Evolutionary conservation across 2,797 vertebrate species (phyloP), one percentile per base, ranked within the genome.

Genomic region (Thaleichthys pacificus): DNA sequence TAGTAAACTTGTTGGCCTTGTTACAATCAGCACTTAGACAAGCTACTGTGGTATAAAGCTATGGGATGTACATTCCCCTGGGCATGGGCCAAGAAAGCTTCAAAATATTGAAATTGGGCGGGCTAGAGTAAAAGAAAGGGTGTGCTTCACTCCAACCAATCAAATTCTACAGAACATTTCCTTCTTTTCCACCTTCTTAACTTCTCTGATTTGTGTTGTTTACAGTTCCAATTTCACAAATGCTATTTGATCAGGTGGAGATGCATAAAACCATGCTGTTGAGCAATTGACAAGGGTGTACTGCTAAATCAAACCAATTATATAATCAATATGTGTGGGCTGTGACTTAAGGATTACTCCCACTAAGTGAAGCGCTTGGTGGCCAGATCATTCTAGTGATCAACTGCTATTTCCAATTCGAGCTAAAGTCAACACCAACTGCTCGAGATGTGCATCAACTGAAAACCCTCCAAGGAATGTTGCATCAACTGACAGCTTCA

Each of bases 271-370:
- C 66, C 66, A 80, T 47, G 68, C 77, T 74, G 38, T 67, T 84
- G 85, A 90, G 67, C 79, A 71, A 85, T 77, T 21, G 51, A 19
- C 24, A 72, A 80, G 56, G 42, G 57, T 81, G 82, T 75, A 76
- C 79, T 1, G 61, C 83, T 83, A 85, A 90, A 89, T 89, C 82
- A 85, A 86, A 89, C 89, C 86, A 87, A 91, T 87, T 80, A 85
- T 76, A 66, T 76, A 78, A 90, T 92, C 90, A 63, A 91, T 91
- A 85, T 73, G 77, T 47, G 67, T 77, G 42, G 38, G 57, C 24
- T 79, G 79, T 70, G 66, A 75, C 81, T 75, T 81, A 78, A 85
- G 81, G 86, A 88, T 89, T 87, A 89, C 81, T 84, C 74, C 72
- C 79, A 78, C 84, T 60, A 77, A 75, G 81, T 84, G 87, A 84